Percentiles rank a stretch among this genome's conserved stretches.
Evolutionary conservation across 1,140 invertebrate genomes (phyloP).

Genomic region (Amphibalanus amphitrite): DNA sequence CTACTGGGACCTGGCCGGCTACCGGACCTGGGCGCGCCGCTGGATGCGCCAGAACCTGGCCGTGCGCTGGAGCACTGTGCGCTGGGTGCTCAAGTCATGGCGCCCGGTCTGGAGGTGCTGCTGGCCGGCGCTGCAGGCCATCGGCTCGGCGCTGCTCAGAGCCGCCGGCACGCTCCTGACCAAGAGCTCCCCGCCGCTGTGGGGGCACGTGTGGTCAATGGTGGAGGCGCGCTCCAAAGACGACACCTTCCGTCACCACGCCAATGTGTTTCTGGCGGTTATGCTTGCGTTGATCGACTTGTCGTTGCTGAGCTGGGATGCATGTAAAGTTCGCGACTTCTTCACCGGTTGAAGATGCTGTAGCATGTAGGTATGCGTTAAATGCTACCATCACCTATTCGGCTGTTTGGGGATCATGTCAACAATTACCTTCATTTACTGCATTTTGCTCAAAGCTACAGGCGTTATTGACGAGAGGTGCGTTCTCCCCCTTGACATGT

Average conservation of each 20-base stretch:
- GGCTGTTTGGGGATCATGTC: no score
- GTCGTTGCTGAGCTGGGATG: neutral
- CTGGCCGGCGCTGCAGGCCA: no score
- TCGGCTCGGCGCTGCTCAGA: no score
- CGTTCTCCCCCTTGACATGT: no score
- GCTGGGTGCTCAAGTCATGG: neutral
- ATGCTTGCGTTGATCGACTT: neutral
- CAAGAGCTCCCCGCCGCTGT: no score
- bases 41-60: neutral
- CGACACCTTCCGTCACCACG: neutral
- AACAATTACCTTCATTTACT: no score
- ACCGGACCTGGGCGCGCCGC: neutral
- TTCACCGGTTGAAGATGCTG: no score
- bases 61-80: neutral
- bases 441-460: no score
- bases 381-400: no score
- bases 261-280: neutral
- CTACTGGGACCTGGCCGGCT: neutral
- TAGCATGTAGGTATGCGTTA: no score
- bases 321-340: neutral
- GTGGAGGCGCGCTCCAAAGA: neutral
- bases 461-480: no score
- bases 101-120: neutral
- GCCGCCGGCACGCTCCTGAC: no score
- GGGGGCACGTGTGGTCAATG: neutral